Base-by-base conservation (phyloP, 2,888 invertebrate genomes). In the Cephonodes hylas region DNA sequence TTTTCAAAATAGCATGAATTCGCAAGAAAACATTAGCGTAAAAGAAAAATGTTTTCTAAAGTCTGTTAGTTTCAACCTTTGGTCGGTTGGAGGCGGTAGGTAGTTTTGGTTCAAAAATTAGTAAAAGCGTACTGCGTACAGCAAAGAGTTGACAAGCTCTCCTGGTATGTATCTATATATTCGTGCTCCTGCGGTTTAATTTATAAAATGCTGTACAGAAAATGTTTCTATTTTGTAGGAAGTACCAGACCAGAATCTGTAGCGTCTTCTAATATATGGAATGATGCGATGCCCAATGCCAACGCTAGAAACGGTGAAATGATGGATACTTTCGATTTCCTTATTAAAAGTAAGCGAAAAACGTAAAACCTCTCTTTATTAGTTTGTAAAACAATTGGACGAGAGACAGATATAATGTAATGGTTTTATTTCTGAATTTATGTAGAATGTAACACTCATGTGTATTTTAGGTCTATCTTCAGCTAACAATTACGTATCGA, bases 291-390 rank as follows among this genome's bases (percentile, higher is more conserved):
- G 20, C 62, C 76, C 1, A 67, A 66, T 3, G 67, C 77, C 10
- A 67, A 66, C 4, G 67, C 77, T 13, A 74, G 79, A 22, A 86
- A 81, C 63, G 79, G 77, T 0, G 89, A 89, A 61, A 80, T 84
- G 78, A 73, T 82, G 46, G 86, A 88, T 59, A 84, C 86, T 0
- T 90, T 90, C 67, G 91, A 91, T 63, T 91, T 91, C 64, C 80
- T 91, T 8, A 77, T 89, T 20, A 91, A 89, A 80, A 89, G 91
- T 91, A 70, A 74, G n/a, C n/a, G n/a, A n/a, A n/a, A n/a, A n/a
- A n/a, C n/a, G n/a, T n/a, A n/a, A n/a, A n/a, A n/a, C n/a, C n/a
- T n/a, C n/a, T n/a, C n/a, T n/a, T n/a, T n/a, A n/a, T n/a, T n/a
- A n/a, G 85, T 80, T 61, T 34, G 8, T n/a, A n/a, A n/a, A n/a